Conservation (phyloP, 2,888 invertebrate genomes). For the Lasioglossum villosulum region DNA sequence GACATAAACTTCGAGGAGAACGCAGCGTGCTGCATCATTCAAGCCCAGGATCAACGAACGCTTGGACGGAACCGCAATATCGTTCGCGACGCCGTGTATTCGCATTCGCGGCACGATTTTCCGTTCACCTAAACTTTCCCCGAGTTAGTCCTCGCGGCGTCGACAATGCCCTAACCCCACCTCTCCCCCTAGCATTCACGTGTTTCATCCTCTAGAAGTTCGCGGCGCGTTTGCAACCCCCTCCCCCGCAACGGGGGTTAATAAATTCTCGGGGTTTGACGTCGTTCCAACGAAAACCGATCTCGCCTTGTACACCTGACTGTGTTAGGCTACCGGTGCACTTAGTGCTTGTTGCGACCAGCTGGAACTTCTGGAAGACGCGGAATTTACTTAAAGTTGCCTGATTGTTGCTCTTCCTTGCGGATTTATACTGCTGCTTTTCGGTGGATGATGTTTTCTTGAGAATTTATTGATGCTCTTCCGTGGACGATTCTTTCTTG, state of each 20-base stretch:
- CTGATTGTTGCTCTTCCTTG: not conserved
- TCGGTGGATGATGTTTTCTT: not conserved
- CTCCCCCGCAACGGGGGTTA: not conserved
- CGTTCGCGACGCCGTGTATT: slow-evolving; percentile 7
- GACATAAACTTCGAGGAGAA: not conserved
- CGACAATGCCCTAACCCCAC: slow-evolving; percentile 20
- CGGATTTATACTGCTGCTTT: not conserved
- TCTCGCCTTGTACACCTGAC: not conserved
- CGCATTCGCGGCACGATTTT: slow-evolving; percentile 15
- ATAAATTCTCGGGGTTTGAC: slow-evolving; percentile 33
- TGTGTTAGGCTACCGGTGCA: not conserved
- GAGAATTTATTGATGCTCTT: not conserved
- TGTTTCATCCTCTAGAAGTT: slow-evolving; percentile 19
- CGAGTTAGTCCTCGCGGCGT: slow-evolving; percentile 4
- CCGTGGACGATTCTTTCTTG: not conserved
- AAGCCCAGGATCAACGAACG: slow-evolving; percentile 1
- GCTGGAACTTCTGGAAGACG: not conserved
- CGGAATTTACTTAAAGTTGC: not conserved
- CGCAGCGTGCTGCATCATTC: slow-evolving; percentile 9
- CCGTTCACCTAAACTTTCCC: slow-evolving; percentile 21
- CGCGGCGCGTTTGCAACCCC: not conserved
- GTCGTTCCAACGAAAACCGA: slow-evolving; percentile 16
- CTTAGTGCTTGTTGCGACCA: not conserved
- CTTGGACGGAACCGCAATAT: not conserved
- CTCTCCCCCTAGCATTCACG: not conserved